Percentiles rank a stretch among this genome's conserved stretches.
Conservation (phyloP, 2,888 invertebrate genomes). For the Aporophyla nigra region DNA sequence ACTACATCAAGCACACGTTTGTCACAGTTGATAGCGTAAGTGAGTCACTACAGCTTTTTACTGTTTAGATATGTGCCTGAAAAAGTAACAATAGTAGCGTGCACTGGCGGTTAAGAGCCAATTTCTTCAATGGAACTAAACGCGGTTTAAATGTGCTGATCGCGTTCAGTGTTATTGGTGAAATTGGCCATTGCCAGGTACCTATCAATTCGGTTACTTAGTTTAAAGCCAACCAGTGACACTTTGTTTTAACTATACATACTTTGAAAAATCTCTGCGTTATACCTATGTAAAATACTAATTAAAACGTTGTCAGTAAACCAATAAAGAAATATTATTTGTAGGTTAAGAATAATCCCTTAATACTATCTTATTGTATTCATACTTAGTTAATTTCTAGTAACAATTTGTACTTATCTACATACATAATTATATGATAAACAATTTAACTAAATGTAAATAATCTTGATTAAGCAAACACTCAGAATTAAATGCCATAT, state of each 20-base stretch:
- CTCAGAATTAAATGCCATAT: slow-evolving; percentile 88
- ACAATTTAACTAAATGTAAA: slow-evolving; percentile 74
- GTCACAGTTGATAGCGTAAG: slow-evolving; percentile 5
- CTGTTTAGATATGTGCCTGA: background rate
- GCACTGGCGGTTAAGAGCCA: background rate
- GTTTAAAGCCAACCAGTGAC: slow-evolving; percentile 4
- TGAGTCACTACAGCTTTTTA: background rate
- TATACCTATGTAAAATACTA: slow-evolving; percentile 31
- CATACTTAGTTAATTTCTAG: slow-evolving; percentile 64
- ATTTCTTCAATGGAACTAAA: background rate
- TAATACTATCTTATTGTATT: slow-evolving; percentile 39
- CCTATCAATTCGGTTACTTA: background rate
- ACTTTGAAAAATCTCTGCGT: background rate
- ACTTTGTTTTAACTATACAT: background rate
- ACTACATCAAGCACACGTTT: background rate
- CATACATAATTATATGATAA: slow-evolving; percentile 35
- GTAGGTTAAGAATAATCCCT: slow-evolving; percentile 39
- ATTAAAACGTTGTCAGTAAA: slow-evolving; percentile 37
- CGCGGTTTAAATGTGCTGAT: background rate
- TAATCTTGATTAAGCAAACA: slow-evolving; percentile 74
- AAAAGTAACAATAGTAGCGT: background rate
- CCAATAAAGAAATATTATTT: slow-evolving; percentile 46
- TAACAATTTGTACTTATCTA: slow-evolving; percentile 69
- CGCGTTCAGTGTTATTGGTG: background rate
- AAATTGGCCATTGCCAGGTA: background rate